Conservation (phyloP, 2,888 invertebrate genomes). For the Suillia variegata region DNA sequence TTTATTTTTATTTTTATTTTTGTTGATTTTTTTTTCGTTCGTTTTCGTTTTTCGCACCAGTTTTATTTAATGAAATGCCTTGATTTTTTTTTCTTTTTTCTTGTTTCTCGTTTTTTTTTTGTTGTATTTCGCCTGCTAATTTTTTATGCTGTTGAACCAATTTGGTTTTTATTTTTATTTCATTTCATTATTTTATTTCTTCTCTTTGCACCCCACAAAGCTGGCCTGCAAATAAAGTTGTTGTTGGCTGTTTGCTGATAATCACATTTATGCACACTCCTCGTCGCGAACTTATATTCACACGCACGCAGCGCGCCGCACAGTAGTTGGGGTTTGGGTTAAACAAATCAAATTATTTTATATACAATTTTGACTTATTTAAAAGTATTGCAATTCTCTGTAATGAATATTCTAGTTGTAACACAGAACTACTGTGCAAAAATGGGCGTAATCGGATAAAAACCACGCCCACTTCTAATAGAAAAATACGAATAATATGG, state of each 20-base stretch:
- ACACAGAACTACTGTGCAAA: too few species aligned
- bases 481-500: too few species aligned
- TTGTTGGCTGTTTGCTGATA: conserved; percentile 30
- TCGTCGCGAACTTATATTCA: too few species aligned
- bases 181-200: not conserved
- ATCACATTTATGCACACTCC: conserved; percentile 44
- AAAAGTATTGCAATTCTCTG: too few species aligned
- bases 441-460: too few species aligned
- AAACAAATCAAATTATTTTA: too few species aligned
- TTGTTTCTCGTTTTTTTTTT: not conserved
- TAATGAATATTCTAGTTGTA: too few species aligned
- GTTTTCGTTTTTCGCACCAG: not conserved
- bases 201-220: not conserved
- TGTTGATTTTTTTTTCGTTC: too few species aligned
- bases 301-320: too few species aligned
- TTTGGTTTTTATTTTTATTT: not conserved
- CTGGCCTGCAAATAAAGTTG: not conserved
- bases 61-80: conserved; percentile 22
- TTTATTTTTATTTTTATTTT: not conserved
- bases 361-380: too few species aligned
- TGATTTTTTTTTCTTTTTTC: conserved; percentile 16
- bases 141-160: not conserved
- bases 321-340: too few species aligned
- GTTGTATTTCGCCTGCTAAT: conserved; percentile 2
- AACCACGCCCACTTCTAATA: too few species aligned